phyloP scores from a whole-genome alignment of 2,797 vertebrate species.

The Sebastes baramenuke region DNA sequence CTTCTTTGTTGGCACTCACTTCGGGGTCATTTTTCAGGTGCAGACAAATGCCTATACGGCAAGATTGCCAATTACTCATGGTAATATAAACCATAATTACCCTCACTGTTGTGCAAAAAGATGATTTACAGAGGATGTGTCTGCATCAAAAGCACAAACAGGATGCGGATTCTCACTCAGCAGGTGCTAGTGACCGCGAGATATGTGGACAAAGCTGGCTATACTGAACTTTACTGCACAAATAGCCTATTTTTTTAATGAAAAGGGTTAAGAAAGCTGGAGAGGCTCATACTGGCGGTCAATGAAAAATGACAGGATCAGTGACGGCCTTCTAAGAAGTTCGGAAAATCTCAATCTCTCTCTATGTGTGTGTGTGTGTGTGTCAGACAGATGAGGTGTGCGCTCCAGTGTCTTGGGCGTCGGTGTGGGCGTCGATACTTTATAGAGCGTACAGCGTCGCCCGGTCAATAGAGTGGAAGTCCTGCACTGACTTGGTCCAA shows the following conservation, averaged over 20 bases:
- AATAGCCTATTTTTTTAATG: neutral
- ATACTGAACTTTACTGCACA: neutral
- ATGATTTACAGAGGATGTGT: constrained; percentile 41
- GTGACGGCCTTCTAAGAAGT: constrained; percentile 17
- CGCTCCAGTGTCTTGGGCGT: constrained; percentile 63
- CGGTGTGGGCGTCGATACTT: constrained; percentile 75
- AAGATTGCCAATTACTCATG: constrained; percentile 53
- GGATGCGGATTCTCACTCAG: constrained; percentile 11
- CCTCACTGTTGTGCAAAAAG: constrained; percentile 39
- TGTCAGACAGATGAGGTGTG: constrained; percentile 61
- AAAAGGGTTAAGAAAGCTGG: neutral
- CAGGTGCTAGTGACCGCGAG: neutral
- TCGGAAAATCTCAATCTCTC: neutral
- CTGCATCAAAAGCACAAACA: constrained; percentile 36
- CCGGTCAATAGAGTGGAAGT: constrained; percentile 79
- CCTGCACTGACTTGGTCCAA: constrained; percentile 75
- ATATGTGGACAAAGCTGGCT: neutral
- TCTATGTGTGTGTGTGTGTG: neutral
- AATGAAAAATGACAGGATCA: constrained; percentile 18
- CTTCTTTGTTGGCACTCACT: constrained; percentile 38
- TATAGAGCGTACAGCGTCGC: constrained; percentile 69
- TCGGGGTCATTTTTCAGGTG: constrained; percentile 64
- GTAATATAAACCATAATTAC: constrained; percentile 64
- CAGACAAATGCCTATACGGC: constrained; percentile 51
- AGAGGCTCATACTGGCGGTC: neutral